phyloP scores from a whole-genome alignment of 2,113 vertebrate species.

The Athene noctua region DNA sequence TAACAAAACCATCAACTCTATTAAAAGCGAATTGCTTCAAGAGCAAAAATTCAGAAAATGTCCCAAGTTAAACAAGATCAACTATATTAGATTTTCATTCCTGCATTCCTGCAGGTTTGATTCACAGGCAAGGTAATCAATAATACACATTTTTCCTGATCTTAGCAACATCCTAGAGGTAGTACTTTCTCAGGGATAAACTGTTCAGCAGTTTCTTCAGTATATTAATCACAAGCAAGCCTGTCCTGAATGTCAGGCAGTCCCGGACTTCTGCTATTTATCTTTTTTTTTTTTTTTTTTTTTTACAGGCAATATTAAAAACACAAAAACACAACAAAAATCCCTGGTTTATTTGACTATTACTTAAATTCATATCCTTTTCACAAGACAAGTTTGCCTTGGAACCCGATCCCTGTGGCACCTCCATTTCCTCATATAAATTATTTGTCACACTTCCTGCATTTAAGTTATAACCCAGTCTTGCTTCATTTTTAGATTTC shows the following conservation, averaged over 20 bases:
- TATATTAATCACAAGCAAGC: not conserved
- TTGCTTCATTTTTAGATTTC: slow-evolving; percentile 42
- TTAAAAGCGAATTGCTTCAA: not conserved
- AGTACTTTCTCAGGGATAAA: not conserved
- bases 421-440: slow-evolving; percentile 14
- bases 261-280: not conserved
- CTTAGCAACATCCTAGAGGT: not conserved
- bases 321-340: not conserved
- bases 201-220: not conserved
- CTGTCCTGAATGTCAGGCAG: not conserved
- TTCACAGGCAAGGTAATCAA: not conserved
- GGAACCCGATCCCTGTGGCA: not conserved
- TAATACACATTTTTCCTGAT: not conserved
- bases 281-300: not conserved
- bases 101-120: not conserved
- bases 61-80: not conserved
- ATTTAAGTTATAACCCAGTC: not conserved
- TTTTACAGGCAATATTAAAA: not conserved
- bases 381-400: not conserved
- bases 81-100: not conserved
- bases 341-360: not conserved
- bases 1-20: not conserved
- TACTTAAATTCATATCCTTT: slow-evolving; percentile 20
- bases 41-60: slow-evolving; percentile 9
- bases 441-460: not conserved